Evolutionary conservation across 2,113 vertebrate genomes (phyloP), one percentile per base, ranked within the genome.

Genomic region (Lampris incognitus): DNA sequence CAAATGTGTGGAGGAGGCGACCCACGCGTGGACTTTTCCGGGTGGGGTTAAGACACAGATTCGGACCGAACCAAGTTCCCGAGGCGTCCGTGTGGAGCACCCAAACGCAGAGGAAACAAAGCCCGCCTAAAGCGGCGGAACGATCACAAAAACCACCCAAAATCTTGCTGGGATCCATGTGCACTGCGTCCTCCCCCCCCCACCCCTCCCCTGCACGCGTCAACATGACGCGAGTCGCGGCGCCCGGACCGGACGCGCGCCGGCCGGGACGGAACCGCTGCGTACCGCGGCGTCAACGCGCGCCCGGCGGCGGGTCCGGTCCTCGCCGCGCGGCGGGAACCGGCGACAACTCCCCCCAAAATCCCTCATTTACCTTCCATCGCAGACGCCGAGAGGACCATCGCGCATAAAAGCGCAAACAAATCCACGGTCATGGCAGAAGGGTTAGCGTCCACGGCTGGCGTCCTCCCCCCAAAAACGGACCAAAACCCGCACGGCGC

Each of bases 351-450:
- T 78, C 36, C 63, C 59, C 70, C 76, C 77, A 76, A 55, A 74
- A 48, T 41, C 39, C 85, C 3, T 69, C 56, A 88, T 87, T 95
- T 94, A 95, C 94, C 94, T 95, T 95, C 94, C 91, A 94, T 93
- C 49, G 92, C 93, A 73, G 92, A 93, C 52, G 92, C 93, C 46
- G 93, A 80, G 85, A 88, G 74, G 87, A 90, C 65, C 87, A 95
- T 85, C 76, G 72, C 89, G 89, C 91, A 90, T 50, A 95, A 65
- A 71, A 94, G 85, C 87, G 91, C 88, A 84, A 94, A 85, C 91
- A 94, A 91, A 94, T 93, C 93, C 93, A 92, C 89, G 82, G 91
- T 85, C 94, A 95, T 94, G 93, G 90, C 90, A 86, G 85, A 85
- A 87, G 69, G 82, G 81, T 24, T 84, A 76, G 87, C 90, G 69